phyloP scores from a whole-genome alignment of 2,113 vertebrate species.

The Percopsis transmontana region DNA sequence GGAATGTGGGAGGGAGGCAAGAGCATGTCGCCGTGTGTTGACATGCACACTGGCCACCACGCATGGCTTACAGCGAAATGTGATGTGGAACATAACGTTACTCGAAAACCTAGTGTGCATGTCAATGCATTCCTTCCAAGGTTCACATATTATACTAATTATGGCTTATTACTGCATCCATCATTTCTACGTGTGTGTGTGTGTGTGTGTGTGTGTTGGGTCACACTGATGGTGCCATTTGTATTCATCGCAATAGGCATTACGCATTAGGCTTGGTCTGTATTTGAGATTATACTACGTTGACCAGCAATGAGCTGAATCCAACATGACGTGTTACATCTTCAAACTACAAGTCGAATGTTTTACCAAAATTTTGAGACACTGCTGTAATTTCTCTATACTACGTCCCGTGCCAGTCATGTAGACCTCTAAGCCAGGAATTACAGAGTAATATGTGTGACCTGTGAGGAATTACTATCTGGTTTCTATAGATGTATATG shows the following conservation, averaged over 20 bases:
- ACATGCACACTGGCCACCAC: neutral
- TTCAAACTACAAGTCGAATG: too few species aligned
- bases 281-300: neutral
- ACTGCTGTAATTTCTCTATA: too few species aligned
- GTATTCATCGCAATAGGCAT: too few species aligned
- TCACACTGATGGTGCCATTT: neutral
- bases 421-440: neutral
- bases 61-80: too few species aligned
- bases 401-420: too few species aligned
- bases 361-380: too few species aligned
- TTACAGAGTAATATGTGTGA: neutral
- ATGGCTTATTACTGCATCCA: neutral
- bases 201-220: neutral
- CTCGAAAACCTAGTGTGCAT: neutral
- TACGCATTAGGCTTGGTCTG: neutral
- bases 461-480: neutral
- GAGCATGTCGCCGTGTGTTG: neutral
- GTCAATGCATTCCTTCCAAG: neutral
- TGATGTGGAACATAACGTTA: neutral
- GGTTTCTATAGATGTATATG: slow-evolving; percentile 6
- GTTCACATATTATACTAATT: neutral
- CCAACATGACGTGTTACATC: too few species aligned
- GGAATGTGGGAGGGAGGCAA: neutral
- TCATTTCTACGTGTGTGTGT: neutral
- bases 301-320: too few species aligned